These are phyloP conservation scores for Dolichotis patagonum DNA, from an alignment of 2,113 vertebrate species.

Conservation along the genomic window DNA sequence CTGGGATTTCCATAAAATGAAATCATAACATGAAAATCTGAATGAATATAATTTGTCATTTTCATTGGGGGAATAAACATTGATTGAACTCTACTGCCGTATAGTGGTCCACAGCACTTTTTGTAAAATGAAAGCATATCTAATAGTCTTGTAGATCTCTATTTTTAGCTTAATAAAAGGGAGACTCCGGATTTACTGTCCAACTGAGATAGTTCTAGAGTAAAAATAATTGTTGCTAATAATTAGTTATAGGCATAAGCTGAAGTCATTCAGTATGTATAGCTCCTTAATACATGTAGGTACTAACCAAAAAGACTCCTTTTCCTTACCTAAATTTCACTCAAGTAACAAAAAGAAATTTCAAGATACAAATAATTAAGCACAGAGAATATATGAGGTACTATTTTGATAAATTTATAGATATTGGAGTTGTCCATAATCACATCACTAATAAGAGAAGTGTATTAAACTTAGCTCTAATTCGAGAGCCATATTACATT, in stretches of 20 bases:
- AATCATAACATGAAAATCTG: background rate
- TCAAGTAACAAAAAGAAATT: slow-evolving; percentile 14
- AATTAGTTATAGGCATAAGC: background rate
- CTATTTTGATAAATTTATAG: background rate
- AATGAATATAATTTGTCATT: background rate
- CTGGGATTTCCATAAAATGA: slow-evolving; percentile 17
- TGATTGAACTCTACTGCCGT: slow-evolving; percentile 53
- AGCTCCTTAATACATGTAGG: background rate
- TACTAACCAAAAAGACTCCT: slow-evolving; percentile 34
- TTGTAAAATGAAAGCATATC: slow-evolving; percentile 6
- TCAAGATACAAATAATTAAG: slow-evolving; percentile 26
- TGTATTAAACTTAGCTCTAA: background rate
- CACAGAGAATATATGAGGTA: background rate
- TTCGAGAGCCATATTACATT: background rate
- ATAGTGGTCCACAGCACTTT: slow-evolving; percentile 14
- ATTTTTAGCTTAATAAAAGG: slow-evolving; percentile 60
- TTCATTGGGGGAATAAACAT: background rate
- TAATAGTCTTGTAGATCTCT: slow-evolving; percentile 16
- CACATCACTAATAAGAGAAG: background rate
- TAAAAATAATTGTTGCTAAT: background rate
- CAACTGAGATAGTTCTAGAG: background rate
- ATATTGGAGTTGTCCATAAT: background rate
- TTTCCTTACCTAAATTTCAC: slow-evolving; percentile 5
- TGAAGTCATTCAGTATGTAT: background rate
- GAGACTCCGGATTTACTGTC: slow-evolving; percentile 2